Evolutionary conservation across 2,797 vertebrate genomes (phyloP), one percentile per base, ranked within the genome.

Genomic region (Hoplostethus mediterraneus): DNA sequence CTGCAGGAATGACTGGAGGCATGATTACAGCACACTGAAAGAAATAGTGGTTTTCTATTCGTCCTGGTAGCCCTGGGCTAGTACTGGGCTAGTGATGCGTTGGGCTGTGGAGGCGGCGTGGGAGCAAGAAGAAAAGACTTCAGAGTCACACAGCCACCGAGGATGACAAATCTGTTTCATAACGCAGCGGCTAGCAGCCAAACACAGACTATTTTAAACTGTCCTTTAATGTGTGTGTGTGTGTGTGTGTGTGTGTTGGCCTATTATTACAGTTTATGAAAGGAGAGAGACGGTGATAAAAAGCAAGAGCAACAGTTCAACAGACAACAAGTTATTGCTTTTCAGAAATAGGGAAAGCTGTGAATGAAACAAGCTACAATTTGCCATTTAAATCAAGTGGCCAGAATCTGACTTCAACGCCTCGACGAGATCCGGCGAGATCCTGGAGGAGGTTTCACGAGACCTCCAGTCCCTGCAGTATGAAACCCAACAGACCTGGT

Each of bases 61-160:
- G 14, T 36, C 36, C 45, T 5, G 6, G n/a, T 1, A 10, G 70
- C 70, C 17, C 6, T 7, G 0, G 36, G 71, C 13, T 1, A 47
- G 16, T 2, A 57, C 6, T 7, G 0, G 36, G 71, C 13, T 1
- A 47, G 16, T 2, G 62, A n/a, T 11, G 71, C n/a, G 14, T 3
- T 0, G n/a, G 42, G 40, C 51, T 2, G 28, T 9, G 61, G 65
- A 38, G 77, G 71, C 21, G 71, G 71, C 31, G 33, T 68, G 49
- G 64, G 79, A 54, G 70, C 38, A 21, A 40, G 54, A 57, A 61
- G 56, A 69, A 76, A 67, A 44, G 25, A 38, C 60, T 59, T 55
- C 38, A 58, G 60, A 31, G 11, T 52, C 53, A 6, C 3, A 40
- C 33, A 21, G 38, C 13, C 44, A 58, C 58, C 30, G 40, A 30